Evolutionary conservation across 2,888 invertebrate species (phyloP).

Genomic region (Scaptomyza tumidula): DNA sequence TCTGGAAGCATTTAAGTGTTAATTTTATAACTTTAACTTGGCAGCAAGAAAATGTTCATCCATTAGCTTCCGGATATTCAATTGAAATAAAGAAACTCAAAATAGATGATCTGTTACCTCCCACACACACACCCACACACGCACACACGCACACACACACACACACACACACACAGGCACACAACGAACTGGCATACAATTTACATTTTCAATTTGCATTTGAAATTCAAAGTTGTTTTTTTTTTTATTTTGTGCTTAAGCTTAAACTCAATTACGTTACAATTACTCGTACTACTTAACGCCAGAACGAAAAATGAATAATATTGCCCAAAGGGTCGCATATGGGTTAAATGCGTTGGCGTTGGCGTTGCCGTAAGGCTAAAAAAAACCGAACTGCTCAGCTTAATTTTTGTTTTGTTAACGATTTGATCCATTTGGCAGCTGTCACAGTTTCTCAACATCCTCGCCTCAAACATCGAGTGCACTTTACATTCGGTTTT

Average conservation of each 20-base stretch:
- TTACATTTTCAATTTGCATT: conserved; percentile 74
- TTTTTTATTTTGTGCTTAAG: conserved; percentile 43
- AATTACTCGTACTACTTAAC: conserved; percentile 52
- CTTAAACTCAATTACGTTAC: conserved; percentile 66
- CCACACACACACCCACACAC: conserved; percentile 3
- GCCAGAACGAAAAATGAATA: neutral
- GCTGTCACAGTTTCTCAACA: conserved; percentile 67
- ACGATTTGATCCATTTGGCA: conserved; percentile 53
- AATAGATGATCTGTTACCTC: conserved; percentile 26
- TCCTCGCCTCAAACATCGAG: conserved; percentile 51
- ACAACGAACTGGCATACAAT: conserved; percentile 25
- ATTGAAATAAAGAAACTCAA: conserved; percentile 6
- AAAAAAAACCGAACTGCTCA: conserved; percentile 22
- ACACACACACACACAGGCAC: neutral
- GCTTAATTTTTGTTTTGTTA: conserved; percentile 40
- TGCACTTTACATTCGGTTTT: conserved; percentile 51
- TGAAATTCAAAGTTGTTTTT: conserved; percentile 35
- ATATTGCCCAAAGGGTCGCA: conserved; percentile 33
- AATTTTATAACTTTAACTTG: conserved; percentile 53
- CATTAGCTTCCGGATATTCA: conserved; percentile 33
- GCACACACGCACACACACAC: neutral
- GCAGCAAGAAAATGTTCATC: conserved; percentile 34
- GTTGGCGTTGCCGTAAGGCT: conserved; percentile 51
- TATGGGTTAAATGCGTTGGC: conserved; percentile 67
- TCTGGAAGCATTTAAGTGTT: conserved; percentile 72